Conservation (phyloP, 1,140 invertebrate genomes). For the Leptinotarsa undecemlineata region DNA sequence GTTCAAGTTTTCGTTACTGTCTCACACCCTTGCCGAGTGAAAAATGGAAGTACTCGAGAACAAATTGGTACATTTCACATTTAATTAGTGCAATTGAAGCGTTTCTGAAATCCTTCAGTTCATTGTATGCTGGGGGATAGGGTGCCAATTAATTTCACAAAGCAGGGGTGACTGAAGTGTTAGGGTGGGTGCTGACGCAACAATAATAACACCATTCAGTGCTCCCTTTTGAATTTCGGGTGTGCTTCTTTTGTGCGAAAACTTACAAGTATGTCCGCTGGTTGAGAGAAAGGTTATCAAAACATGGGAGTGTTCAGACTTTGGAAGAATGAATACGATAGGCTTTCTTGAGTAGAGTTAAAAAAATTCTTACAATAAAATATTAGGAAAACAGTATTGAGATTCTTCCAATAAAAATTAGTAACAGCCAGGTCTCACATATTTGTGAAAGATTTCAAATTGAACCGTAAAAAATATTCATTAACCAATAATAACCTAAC, state of each 20-base stretch:
- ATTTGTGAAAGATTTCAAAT: no score
- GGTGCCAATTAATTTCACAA: background rate
- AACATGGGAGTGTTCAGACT: background rate
- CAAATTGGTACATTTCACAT: conserved; percentile 1
- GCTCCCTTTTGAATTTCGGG: conserved; percentile 2
- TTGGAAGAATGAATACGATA: no score
- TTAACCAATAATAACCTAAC: no score
- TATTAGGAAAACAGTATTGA: no score
- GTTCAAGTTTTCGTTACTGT: background rate
- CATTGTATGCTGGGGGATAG: background rate
- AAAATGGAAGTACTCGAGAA: background rate
- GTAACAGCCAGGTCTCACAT: no score
- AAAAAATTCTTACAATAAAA: no score
- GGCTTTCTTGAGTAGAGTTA: no score
- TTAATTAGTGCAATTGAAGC: background rate
- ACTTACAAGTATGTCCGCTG: background rate
- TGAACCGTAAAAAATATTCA: no score
- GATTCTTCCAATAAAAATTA: no score
- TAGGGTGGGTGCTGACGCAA: background rate
- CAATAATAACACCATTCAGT: conserved; percentile 1
- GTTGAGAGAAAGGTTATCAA: background rate
- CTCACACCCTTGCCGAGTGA: background rate
- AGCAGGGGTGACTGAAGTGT: background rate
- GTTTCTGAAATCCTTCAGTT: background rate
- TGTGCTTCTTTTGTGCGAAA: background rate